Base-by-base conservation (phyloP, 2,113 vertebrate species). In the Cavia porcellus region DNA sequence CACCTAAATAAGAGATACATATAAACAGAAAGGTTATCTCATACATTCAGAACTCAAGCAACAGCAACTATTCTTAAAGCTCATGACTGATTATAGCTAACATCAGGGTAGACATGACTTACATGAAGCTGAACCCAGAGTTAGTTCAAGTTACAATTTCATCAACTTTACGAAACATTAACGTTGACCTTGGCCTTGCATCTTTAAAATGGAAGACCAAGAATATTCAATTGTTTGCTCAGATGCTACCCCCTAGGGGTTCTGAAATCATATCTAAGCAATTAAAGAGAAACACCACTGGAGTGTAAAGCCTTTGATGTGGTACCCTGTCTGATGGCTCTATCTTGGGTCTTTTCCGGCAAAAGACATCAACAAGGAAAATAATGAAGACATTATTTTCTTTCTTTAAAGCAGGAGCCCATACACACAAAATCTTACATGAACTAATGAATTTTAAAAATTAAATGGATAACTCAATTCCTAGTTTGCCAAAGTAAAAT, bases 11-110 rank as follows among this genome's bases (percentile, higher is more conserved):
- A 97, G 92, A 97, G 98, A 95, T 94, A 93, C 94, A 96, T 96
- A 95, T 93, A 97, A 97, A 97, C 93, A 88, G 85, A 94, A 97
- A 94, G 35, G 82, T 80, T 97, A 97, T 97, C 68, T 81, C 86
- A 93, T 68, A 92, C 24, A 89, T 97, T 98, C 94, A 97, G 97
- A 98, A 97, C 81, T 45, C 91, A 98, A 97, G 89, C 72, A 96
- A 98, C 93, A 98, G 94, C 97, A 98, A 90, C 92, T 93, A 97
- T 95, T 91, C 80, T 97, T 97, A 98, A 96, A 72, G 97, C 96
- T 98, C 30, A 61, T 91, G 96, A 97, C 25, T 93, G 91, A 68
- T 97, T 93, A 97, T 64, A 97, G 95, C 75, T 98, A 98, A 97
- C 95, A 97, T 97, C 96, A 96, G 47, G 2, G 85, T 92, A 97